phyloP scores from a whole-genome alignment of 1,140 invertebrate genomes.

The Hylyphantes graminicola region DNA sequence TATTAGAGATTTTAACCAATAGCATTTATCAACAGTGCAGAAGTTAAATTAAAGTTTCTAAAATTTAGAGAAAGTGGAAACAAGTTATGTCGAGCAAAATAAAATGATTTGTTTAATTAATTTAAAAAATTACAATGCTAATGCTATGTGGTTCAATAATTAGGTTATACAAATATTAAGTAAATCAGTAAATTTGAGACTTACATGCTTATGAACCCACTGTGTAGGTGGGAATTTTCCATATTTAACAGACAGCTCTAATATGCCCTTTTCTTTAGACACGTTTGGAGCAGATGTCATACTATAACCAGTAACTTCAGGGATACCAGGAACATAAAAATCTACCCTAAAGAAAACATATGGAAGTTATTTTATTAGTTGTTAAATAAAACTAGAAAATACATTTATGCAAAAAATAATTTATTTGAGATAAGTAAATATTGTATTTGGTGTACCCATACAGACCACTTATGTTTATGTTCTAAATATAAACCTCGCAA shows the following conservation, averaged over 20 bases:
- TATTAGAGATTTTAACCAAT: too few relatives aligned
- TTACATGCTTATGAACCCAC: slow-evolving; percentile 67
- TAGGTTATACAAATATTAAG: neutral
- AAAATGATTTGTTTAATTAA: too few relatives aligned
- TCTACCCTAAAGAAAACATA: slow-evolving; percentile 65
- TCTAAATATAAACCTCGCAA: too few relatives aligned
- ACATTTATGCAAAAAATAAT: neutral
- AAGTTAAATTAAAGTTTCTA: too few relatives aligned
- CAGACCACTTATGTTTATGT: too few relatives aligned
- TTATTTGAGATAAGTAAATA: neutral
- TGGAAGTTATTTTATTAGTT: neutral
- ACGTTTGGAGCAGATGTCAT: slow-evolving; percentile 66
- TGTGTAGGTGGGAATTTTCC: slow-evolving; percentile 66
- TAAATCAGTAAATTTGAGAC: neutral
- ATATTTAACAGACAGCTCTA: slow-evolving; percentile 68
- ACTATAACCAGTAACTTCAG: slow-evolving; percentile 67
- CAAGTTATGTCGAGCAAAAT: too few relatives aligned
- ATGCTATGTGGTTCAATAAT: neutral
- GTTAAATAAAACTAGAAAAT: neutral
- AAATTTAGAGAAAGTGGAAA: too few relatives aligned
- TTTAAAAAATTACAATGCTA: neutral
- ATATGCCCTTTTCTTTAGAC: slow-evolving; percentile 62
- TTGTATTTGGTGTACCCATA: neutral
- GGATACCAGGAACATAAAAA: slow-evolving; percentile 66
- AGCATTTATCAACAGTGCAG: too few relatives aligned